A percentile compares a stretch with the other conserved stretches of the same genome.
These are phyloP conservation scores for Mythimna impura DNA, from an alignment of 2,888 invertebrate species.

Conservation along the genomic window DNA sequence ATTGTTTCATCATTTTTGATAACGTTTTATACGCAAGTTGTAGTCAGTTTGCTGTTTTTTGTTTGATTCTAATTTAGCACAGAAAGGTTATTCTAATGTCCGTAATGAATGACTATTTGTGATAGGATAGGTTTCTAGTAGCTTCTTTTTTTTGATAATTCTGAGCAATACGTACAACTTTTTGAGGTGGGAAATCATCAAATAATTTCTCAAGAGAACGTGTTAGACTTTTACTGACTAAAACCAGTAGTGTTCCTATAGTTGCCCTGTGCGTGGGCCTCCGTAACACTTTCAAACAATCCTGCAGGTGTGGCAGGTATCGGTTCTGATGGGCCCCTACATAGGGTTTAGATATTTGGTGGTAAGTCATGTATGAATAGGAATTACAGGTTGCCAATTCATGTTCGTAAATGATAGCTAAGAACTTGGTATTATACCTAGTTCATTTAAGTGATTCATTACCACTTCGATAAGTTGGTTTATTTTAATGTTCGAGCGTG, in stretches of 20 bases:
- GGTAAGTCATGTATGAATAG: slow-evolving; percentile 3
- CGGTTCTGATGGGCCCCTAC: background rate
- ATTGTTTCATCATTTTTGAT: slow-evolving; percentile 70
- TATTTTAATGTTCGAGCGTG: background rate
- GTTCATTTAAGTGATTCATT: too few species aligned
- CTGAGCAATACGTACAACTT: background rate
- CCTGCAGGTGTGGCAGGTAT: background rate
- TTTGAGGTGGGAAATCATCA: too few species aligned
- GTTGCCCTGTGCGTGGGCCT: too few species aligned
- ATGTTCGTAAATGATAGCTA: background rate
- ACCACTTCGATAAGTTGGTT: background rate
- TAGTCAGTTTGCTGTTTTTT: slow-evolving; percentile 22
- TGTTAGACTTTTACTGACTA: too few species aligned
- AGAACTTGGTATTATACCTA: too few species aligned
- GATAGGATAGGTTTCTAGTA: background rate
- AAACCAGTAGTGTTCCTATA: too few species aligned
- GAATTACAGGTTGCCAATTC: slow-evolving; percentile 4
- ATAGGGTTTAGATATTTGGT: background rate
- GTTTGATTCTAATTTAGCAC: slow-evolving; percentile 12
- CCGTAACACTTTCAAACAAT: too few species aligned
- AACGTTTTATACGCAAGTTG: slow-evolving; percentile 40
- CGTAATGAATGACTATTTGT: background rate
- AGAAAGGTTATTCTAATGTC: slow-evolving; percentile 7
- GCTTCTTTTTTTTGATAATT: background rate
- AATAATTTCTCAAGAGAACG: too few species aligned